Percentiles rank a stretch among this genome's conserved stretches.
Evolutionary conservation across 2,797 vertebrate genomes (phyloP).

Genomic region (Glossophaga mutica): DNA sequence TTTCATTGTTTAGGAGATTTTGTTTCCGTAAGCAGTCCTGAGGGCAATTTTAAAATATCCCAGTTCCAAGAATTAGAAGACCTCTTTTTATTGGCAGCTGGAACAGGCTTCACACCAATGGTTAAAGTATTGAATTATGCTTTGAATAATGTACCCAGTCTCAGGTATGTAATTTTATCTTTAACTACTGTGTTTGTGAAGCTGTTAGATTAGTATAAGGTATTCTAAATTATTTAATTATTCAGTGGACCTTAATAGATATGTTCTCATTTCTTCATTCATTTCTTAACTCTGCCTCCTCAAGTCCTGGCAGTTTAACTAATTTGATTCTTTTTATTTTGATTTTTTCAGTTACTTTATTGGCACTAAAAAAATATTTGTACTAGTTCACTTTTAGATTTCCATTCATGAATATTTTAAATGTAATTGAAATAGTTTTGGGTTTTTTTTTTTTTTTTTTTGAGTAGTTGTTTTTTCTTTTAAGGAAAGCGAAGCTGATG

Average conservation of each 20-base stretch:
- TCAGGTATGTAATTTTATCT: slow-evolving; percentile 83
- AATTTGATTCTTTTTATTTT: slow-evolving; percentile 21
- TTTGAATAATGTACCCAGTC: slow-evolving; percentile 79
- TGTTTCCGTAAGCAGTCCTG: slow-evolving; percentile 89
- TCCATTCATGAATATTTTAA: slow-evolving; percentile 8
- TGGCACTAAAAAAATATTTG: slow-evolving; percentile 27
- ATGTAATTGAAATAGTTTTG: slow-evolving; percentile 17
- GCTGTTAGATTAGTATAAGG: slow-evolving; percentile 10
- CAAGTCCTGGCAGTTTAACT: neutral
- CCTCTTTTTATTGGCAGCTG: slow-evolving; percentile 92
- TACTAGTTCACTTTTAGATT: neutral
- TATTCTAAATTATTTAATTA: neutral
- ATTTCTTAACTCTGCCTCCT: neutral
- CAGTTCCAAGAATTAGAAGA: slow-evolving; percentile 87
- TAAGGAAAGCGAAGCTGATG: slow-evolving; percentile 89
- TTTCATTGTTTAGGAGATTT: slow-evolving; percentile 85
- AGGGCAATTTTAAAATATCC: slow-evolving; percentile 88
- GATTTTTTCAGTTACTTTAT: neutral
- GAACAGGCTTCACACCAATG: slow-evolving; percentile 97
- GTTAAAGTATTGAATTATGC: slow-evolving; percentile 87
- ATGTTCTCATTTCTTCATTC: neutral
- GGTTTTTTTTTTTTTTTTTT: neutral
- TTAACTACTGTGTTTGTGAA: neutral
- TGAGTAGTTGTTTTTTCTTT: slow-evolving; percentile 58
- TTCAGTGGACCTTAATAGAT: neutral